Percentiles rank a stretch among this genome's conserved stretches.
Evolutionary conservation across 2,797 vertebrate species (phyloP).

Genomic region (Threskiornis aethiopicus): DNA sequence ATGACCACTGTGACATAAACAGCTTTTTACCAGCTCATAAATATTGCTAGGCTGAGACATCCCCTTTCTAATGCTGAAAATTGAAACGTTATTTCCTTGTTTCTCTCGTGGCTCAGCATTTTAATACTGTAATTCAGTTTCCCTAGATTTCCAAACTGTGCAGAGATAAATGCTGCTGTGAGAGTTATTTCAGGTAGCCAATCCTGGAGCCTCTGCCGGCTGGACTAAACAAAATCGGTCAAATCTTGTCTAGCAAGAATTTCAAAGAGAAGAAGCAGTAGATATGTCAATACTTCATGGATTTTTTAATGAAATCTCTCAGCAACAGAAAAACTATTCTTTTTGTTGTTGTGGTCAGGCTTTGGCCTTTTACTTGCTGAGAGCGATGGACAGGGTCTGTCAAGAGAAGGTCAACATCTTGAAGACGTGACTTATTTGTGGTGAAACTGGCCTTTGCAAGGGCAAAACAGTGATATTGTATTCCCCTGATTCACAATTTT

Average conservation of each 20-base stretch:
- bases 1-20: conserved; percentile 8
- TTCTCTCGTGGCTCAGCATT: background rate
- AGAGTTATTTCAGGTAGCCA: conserved; percentile 15
- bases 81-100: background rate
- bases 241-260: conserved; percentile 7
- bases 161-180: background rate
- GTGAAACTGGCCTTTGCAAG: background rate
- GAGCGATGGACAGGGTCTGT: background rate
- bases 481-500: background rate
- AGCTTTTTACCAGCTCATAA: conserved; percentile 45
- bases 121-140: conserved; percentile 4
- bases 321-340: background rate
- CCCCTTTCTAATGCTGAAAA: background rate
- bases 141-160: background rate
- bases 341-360: background rate
- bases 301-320: conserved; percentile 16
- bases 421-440: background rate
- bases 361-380: conserved; percentile 8
- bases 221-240: background rate
- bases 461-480: background rate
- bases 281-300: conserved; percentile 9
- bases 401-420: background rate
- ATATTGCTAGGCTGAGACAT: conserved; percentile 10
- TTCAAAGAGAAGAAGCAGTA: conserved; percentile 21
- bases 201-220: background rate